Conservation (phyloP, 2,113 vertebrate species). For the Ahaetulla prasina region DNA sequence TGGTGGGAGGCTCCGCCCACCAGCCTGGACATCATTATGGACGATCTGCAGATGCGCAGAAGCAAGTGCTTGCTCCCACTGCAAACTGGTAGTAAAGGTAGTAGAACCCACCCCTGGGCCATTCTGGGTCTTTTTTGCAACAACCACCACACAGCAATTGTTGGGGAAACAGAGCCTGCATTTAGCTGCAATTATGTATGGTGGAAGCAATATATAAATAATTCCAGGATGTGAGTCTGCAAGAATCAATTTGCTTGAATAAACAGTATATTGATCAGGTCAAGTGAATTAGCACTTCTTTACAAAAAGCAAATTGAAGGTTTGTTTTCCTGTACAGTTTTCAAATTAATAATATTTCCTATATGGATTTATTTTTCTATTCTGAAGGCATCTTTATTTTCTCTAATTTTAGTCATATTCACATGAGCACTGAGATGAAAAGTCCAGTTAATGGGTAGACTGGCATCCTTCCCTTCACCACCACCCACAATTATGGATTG, state of each 20-base stretch:
- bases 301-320: too few species aligned
- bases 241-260: background rate
- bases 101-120: too few species aligned
- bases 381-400: background rate
- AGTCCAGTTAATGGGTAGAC: background rate
- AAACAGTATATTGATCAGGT: background rate
- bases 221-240: background rate
- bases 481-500: background rate
- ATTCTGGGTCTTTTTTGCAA: background rate
- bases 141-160: background rate
- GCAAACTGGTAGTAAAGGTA: too few species aligned
- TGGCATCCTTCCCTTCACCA: background rate
- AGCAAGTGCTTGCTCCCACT: too few species aligned
- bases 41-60: too few species aligned
- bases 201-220: background rate
- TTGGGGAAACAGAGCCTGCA: background rate
- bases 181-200: background rate
- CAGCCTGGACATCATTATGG: too few species aligned
- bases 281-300: background rate
- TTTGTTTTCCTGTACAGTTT: background rate
- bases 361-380: background rate
- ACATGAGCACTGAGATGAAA: background rate
- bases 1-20: too few species aligned
- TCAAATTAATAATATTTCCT: background rate
- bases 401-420: background rate